Evolutionary conservation across 2,113 vertebrate genomes (phyloP).

Genomic region (Butorides virescens): DNA sequence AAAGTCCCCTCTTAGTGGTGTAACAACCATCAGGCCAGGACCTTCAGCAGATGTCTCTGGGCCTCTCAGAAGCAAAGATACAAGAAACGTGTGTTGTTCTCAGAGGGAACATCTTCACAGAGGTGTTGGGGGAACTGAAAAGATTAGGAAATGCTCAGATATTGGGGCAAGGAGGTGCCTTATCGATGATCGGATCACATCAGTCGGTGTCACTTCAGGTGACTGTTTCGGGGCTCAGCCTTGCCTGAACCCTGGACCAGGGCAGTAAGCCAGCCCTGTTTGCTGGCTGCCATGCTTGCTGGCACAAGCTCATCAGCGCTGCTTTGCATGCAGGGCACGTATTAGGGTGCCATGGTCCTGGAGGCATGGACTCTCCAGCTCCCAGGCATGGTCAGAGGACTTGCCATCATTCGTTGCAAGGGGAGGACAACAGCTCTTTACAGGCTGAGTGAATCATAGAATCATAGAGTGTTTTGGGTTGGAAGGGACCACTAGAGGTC

Average conservation of each 20-base stretch:
- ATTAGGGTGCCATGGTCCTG: background rate
- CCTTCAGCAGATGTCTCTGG: background rate
- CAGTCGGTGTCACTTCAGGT: background rate
- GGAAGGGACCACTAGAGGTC: no score
- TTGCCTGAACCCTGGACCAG: background rate
- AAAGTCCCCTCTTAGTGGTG: background rate
- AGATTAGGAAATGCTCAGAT: background rate
- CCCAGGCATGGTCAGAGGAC: background rate
- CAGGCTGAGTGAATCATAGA: background rate
- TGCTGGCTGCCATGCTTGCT: background rate
- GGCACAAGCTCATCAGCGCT: background rate
- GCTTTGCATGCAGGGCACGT: background rate
- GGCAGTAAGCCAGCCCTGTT: background rate
- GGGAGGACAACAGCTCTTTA: background rate
- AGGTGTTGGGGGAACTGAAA: background rate
- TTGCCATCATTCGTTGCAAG: background rate
- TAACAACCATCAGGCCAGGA: background rate
- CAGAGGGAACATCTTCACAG: background rate
- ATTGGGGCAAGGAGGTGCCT: background rate
- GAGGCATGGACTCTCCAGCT: background rate
- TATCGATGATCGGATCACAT: background rate
- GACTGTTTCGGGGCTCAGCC: background rate
- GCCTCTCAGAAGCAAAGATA: background rate
- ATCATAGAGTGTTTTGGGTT: no score
- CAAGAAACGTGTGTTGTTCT: background rate